Percentiles rank a stretch among this genome's conserved stretches.
phyloP scores from a whole-genome alignment of 2,797 vertebrate species.

The Vireo griseus region DNA sequence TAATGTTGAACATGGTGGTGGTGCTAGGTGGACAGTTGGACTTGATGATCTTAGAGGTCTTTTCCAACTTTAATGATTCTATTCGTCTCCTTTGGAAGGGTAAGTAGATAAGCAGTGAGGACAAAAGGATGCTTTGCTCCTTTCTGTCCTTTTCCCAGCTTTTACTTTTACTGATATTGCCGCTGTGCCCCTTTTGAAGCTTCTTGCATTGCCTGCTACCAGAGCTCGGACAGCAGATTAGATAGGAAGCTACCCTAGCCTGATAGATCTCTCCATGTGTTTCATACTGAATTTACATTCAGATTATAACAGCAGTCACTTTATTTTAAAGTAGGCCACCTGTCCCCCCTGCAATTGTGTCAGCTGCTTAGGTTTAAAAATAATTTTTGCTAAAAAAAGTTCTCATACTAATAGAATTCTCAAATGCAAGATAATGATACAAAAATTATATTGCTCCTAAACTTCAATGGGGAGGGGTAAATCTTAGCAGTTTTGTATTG shows the following conservation, averaged over 20 bases:
- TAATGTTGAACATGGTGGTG: neutral
- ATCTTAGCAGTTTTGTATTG: neutral
- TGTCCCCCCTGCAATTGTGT: constrained; percentile 27
- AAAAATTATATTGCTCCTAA: neutral
- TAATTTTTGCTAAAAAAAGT: neutral
- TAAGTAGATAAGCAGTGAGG: neutral
- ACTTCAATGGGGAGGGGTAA: neutral
- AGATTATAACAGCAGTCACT: neutral
- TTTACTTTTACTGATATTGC: neutral
- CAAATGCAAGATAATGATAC: neutral
- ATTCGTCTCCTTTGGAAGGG: neutral
- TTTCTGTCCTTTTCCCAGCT: neutral
- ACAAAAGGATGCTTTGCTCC: neutral
- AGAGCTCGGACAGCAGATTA: neutral
- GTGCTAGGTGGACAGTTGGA: neutral
- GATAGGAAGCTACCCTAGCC: neutral
- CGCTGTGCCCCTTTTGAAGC: neutral
- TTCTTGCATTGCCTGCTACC: neutral
- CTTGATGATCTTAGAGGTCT: neutral
- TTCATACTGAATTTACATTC: neutral
- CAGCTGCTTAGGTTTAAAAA: constrained; percentile 45
- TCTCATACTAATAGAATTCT: neutral
- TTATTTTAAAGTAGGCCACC: constrained; percentile 42
- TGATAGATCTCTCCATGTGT: neutral
- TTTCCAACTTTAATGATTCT: neutral